Evolutionary conservation across 2,113 vertebrate genomes (phyloP).

Genomic region (Neolamprologus brichardi): DNA sequence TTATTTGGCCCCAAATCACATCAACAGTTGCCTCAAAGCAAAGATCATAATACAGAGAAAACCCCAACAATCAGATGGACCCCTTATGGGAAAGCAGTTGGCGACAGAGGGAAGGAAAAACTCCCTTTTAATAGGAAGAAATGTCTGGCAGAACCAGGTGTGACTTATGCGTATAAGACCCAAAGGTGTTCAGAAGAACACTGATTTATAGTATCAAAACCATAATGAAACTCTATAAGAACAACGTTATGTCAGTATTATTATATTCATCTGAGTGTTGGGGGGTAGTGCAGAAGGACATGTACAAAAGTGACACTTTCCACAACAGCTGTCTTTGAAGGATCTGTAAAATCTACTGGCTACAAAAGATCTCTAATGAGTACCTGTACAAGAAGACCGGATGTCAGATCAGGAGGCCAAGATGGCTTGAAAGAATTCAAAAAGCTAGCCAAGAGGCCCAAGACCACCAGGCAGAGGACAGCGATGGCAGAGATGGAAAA

Average conservation of each 20-base stretch:
- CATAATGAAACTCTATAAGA: neutral
- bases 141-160: rapidly evolving
- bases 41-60: neutral
- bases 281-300: neutral
- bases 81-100: neutral
- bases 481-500: neutral
- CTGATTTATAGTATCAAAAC: neutral
- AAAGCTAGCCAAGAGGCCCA: neutral
- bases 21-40: neutral
- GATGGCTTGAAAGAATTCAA: neutral
- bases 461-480: neutral
- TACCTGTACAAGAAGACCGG: neutral
- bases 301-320: neutral
- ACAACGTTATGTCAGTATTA: neutral
- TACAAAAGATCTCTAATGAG: neutral
- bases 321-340: neutral
- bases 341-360: neutral
- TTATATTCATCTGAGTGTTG: neutral
- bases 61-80: neutral
- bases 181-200: neutral
- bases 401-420: neutral
- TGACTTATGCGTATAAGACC: neutral
- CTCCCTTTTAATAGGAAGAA: neutral
- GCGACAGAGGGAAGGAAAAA: neutral
- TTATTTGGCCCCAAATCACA: neutral